Conservation (phyloP, 2,888 invertebrate genomes). For the Conus canariensis region DNA sequence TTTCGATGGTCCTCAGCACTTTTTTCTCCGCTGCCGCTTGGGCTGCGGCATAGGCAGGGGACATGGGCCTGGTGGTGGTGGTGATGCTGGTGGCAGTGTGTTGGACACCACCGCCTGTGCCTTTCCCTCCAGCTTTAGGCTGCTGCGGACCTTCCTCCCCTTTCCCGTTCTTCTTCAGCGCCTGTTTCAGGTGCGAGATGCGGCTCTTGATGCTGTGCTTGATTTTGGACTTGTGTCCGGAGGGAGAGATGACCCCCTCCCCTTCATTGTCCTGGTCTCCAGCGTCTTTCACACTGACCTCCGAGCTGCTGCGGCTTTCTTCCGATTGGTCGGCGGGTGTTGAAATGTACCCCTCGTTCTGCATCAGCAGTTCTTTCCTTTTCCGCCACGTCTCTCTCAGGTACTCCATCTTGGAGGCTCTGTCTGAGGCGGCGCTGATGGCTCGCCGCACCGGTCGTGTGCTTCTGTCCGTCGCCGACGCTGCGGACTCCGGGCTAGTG, state of each 20-base stretch:
- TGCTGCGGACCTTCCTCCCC: background rate
- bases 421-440: slow-evolving; percentile 47
- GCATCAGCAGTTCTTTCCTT: slow-evolving; percentile 52
- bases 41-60: background rate
- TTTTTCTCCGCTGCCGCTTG: slow-evolving; percentile 18
- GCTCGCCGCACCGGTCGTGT: slow-evolving; percentile 38
- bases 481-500: too few relatives aligned
- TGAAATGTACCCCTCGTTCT: slow-evolving; percentile 50
- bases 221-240: background rate
- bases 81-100: background rate
- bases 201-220: slow-evolving; percentile 25
- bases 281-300: too few relatives aligned
- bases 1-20: slow-evolving; percentile 31
- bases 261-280: background rate
- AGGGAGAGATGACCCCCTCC: background rate
- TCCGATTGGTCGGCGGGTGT: slow-evolving; percentile 15
- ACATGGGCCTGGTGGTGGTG: background rate
- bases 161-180: slow-evolving; percentile 32
- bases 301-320: background rate
- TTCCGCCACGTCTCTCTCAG: slow-evolving; percentile 52
- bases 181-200: slow-evolving; percentile 36
- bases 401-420: slow-evolving; percentile 50
- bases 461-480: background rate
- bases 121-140: background rate
- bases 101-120: background rate